Conservation (phyloP, 2,888 invertebrate species). For the Dioctria linearis region DNA sequence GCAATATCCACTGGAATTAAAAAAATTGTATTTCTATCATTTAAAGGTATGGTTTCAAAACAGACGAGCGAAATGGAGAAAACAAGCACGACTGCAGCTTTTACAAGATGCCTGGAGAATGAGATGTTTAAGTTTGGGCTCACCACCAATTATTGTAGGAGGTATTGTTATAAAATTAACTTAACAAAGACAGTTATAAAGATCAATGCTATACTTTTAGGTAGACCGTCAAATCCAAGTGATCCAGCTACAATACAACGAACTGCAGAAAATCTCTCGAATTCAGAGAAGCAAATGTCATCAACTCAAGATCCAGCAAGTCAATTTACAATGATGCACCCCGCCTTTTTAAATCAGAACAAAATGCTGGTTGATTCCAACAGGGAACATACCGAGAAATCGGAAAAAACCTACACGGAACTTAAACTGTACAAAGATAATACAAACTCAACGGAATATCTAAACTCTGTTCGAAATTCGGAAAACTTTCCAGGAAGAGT, state of each 20-base stretch:
- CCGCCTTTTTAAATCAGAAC: slow-evolving; percentile 66
- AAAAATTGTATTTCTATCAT: neutral
- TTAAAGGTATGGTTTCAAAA: slow-evolving; percentile 93
- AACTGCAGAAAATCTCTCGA: slow-evolving; percentile 66
- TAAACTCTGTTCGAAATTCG: slow-evolving; percentile 35
- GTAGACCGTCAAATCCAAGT: slow-evolving; percentile 38
- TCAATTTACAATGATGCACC: slow-evolving; percentile 70
- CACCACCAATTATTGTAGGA: slow-evolving; percentile 76
- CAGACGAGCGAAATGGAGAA: slow-evolving; percentile 91
- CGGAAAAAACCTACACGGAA: slow-evolving; percentile 69
- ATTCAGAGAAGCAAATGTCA: slow-evolving; percentile 61
- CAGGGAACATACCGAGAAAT: slow-evolving; percentile 55
- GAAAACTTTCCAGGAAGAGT: slow-evolving; percentile 5
- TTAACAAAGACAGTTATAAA: too few species aligned
- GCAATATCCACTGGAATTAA: neutral
- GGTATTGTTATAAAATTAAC: slow-evolving; percentile 58
- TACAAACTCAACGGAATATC: slow-evolving; percentile 21
- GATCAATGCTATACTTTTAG: slow-evolving; percentile 4
- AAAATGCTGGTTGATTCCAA: slow-evolving; percentile 25
- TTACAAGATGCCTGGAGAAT: slow-evolving; percentile 93
- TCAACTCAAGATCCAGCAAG: slow-evolving; percentile 60
- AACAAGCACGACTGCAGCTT: slow-evolving; percentile 88
- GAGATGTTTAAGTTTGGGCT: slow-evolving; percentile 84
- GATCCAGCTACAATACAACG: slow-evolving; percentile 55
- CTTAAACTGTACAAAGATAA: slow-evolving; percentile 68